A percentile compares a stretch with the other conserved stretches of the same genome.
These are phyloP conservation scores for Dyspetes luteomarginatus DNA, from an alignment of 2,888 invertebrate genomes.

Conservation along the genomic window DNA sequence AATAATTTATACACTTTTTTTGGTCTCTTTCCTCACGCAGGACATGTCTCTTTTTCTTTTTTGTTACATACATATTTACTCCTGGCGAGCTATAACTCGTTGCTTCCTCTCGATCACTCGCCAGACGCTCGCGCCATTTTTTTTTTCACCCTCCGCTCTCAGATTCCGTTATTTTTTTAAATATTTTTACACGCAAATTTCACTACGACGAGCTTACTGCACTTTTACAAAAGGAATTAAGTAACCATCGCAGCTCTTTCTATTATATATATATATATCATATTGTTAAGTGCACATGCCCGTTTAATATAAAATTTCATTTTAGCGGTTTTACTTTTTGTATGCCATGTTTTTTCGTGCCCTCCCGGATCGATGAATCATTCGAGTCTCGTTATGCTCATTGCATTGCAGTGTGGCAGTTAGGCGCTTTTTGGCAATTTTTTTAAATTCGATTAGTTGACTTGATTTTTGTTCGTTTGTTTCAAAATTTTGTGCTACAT, in stretches of 20 bases:
- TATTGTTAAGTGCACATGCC: constrained; percentile 60
- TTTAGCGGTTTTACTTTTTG: constrained; percentile 28
- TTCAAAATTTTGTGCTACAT: background rate
- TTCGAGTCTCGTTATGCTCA: constrained; percentile 33
- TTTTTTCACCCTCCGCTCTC: background rate
- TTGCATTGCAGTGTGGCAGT: constrained; percentile 25
- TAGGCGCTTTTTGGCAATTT: constrained; percentile 14
- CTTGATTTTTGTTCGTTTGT: background rate
- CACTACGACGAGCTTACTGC: constrained; percentile 21
- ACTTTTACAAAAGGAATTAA: constrained; percentile 59
- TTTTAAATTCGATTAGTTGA: background rate
- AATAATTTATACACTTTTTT: constrained; percentile 68
- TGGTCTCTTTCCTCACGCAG: constrained; percentile 5
- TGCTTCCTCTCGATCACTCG: constrained; percentile 55
- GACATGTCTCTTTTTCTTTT: constrained; percentile 12
- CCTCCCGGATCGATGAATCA: constrained; percentile 51
- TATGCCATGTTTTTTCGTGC: constrained; percentile 19
- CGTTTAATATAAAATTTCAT: constrained; percentile 52
- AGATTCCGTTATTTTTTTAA: background rate
- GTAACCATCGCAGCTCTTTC: constrained; percentile 46
- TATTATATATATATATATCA: constrained; percentile 23
- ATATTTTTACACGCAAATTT: constrained; percentile 9
- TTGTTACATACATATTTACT: constrained; percentile 33
- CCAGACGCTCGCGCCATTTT: constrained; percentile 42
- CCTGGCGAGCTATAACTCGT: constrained; percentile 15